Percentiles rank a stretch among this genome's conserved stretches.
phyloP scores from a whole-genome alignment of 1,140 invertebrate species.

The Cotesia glomerata region DNA sequence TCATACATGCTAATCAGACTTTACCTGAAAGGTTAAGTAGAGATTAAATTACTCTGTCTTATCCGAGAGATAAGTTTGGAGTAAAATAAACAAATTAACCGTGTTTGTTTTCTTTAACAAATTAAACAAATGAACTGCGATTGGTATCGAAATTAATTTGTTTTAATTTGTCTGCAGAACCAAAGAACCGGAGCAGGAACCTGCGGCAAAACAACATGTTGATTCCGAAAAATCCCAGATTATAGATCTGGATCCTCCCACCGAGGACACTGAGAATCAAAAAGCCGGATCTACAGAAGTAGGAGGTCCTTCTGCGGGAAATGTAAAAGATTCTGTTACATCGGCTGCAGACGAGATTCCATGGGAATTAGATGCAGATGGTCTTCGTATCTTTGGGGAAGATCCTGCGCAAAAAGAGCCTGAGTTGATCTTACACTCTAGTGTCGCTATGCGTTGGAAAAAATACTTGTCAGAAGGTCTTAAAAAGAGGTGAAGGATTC shows the following conservation, averaged over 20 bases:
- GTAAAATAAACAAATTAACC: background rate
- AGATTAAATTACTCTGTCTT: background rate
- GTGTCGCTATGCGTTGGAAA: background rate
- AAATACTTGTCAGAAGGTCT: background rate
- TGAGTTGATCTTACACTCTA: background rate
- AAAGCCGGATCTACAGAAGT: background rate
- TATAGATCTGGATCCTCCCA: too few relatives aligned
- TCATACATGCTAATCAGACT: background rate
- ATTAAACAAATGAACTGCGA: background rate
- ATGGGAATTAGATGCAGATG: background rate
- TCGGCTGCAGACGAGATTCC: background rate
- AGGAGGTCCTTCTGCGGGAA: background rate
- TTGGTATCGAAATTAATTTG: background rate
- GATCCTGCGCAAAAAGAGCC: conserved; percentile 1
- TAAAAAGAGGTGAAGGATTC: background rate
- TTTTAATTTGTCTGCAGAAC: too few relatives aligned
- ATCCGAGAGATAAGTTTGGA: background rate
- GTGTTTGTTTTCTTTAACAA: background rate
- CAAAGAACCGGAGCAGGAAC: too few relatives aligned
- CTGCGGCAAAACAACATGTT: too few relatives aligned
- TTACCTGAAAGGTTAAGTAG: background rate
- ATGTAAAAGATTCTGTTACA: background rate
- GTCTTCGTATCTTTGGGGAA: background rate
- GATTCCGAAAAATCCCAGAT: too few relatives aligned
- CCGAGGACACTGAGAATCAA: background rate